A percentile compares a stretch with the other conserved stretches of the same genome.
Evolutionary conservation across 2,113 vertebrate species (phyloP).

Genomic region (Melanerpes aurifrons): DNA sequence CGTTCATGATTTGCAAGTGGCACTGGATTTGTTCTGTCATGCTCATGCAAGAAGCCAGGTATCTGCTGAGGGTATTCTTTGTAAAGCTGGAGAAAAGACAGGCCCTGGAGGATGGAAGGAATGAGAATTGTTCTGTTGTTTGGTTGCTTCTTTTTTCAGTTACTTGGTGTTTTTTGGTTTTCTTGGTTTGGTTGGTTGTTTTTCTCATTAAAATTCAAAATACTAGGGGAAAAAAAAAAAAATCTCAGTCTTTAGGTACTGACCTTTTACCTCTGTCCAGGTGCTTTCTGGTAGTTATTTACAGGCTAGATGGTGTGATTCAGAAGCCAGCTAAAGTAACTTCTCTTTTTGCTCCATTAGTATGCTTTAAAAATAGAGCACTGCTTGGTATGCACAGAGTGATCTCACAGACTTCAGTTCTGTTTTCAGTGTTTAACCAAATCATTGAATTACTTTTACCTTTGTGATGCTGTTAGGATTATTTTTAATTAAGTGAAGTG

Average conservation of each 20-base stretch:
- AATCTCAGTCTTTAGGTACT: neutral
- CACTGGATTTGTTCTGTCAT: neutral
- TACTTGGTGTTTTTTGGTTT: too few relatives aligned
- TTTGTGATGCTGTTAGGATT: conserved; percentile 38
- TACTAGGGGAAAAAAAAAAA: neutral
- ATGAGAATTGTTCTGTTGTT: neutral
- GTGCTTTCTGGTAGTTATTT: neutral
- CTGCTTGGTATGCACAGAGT: neutral
- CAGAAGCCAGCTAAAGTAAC: neutral
- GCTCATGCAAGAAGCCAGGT: neutral
- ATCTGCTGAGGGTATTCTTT: neutral
- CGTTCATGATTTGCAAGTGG: neutral
- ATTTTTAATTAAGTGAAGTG: conserved; percentile 44
- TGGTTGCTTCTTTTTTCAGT: too few relatives aligned
- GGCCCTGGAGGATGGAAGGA: neutral
- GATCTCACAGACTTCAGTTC: neutral
- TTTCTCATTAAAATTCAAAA: neutral
- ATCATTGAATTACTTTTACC: conserved; percentile 30
- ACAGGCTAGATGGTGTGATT: neutral
- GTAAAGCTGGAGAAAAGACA: neutral
- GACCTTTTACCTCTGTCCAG: neutral
- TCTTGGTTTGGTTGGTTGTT: too few relatives aligned
- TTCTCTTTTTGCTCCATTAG: neutral
- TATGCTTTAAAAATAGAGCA: neutral
- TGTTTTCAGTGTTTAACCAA: conserved; percentile 42